Evolutionary conservation across 2,888 invertebrate genomes (phyloP), one percentile per base, ranked within the genome.

Genomic region (Lathronympha strigana): DNA sequence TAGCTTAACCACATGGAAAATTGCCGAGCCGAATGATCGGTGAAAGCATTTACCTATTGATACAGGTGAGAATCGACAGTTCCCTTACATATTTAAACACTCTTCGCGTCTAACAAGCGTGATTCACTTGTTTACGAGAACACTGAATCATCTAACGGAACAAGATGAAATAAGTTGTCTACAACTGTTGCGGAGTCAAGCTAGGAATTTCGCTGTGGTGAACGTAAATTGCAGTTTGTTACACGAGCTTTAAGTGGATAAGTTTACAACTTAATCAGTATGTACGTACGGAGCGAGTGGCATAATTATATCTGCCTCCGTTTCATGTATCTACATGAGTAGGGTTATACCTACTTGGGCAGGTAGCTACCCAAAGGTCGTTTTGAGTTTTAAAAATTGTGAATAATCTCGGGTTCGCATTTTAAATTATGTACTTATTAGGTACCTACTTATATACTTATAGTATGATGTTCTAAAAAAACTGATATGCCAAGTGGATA

Each of bases 1-100:
- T 76, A 74, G 72, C 71, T 79, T 78, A 72, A 69, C 74, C 80
- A 78, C 84, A 75, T 81, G 79, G 82, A 81, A 82, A 81, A 83
- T 79, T 80, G 73, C 71, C 68, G 71, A 71, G 68, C 67, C 73
- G 69, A 76, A 80, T 76, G 69, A 79, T 73, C 74, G 70, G 68
- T 68, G 68, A 71, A 67, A 54, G 70, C 67, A 68, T 69, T 67
- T 64, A 67, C 66, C 47, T 60, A 66, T 61, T 61, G 60, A 54
- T 53, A 21, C 60, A 54, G 53, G 47, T 54, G 54, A 60, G 36
- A 8, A 13, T 13, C 51, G 58, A 38, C 51, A 61, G 54, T 53
- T 58, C 15, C 40, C 25, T 62, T 67, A 67, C 45, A 67, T 67
- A 57, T 67, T 67, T 62, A 54, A 67, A 63, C 36, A 63, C 28